Base-by-base conservation (phyloP, 2,888 invertebrate species). In the Spodoptera picta region DNA sequence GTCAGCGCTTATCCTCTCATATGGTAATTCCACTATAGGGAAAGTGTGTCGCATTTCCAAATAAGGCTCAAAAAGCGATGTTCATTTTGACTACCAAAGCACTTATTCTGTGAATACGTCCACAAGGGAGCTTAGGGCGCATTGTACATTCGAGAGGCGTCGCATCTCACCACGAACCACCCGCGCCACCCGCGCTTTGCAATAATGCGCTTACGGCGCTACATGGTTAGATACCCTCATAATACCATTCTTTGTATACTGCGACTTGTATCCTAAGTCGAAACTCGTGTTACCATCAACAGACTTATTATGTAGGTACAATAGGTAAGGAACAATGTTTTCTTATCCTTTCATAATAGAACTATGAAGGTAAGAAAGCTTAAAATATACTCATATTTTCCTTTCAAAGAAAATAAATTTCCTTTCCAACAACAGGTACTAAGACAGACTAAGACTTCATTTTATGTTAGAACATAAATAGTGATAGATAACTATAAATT, bases 131-230 rank as follows among this genome's bases (percentile, higher is more conserved):
- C 90, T 91, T 90, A 92, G 86, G 81, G 83, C 86, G 82, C 88
- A 92, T 93, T 92, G 91, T 91, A 92, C 85, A 92, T 92, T 89
- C 92, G 88, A 84, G 83, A 77, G 81, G 86, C 90, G 90, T 92
- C 85, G 83, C 81, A 81, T 83, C 82, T 79, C 77, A 71, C 70
- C 67, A 57, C 70, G 71, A 74, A 73, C 83, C 83, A 80, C 85
- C 84, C 83, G 83, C 84, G 60, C 76, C 84, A 76, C 83, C 80
- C 82, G 83, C 87, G 85, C 88, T 91, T 86, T 88, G 90, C 90
- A 89, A 88, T 94, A 93, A 93, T 93, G 90, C 93, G 90, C 92
- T 93, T 93, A 92, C 84, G 88, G 85, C 86, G 84, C 88, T 87
- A 84, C 84, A 85, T 88, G 81, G 83, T 83, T 87, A 86, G 83